Percentiles rank a stretch among this genome's conserved stretches.
phyloP scores from a whole-genome alignment of 2,797 vertebrate genomes.

The Lutjanus campechanus region DNA sequence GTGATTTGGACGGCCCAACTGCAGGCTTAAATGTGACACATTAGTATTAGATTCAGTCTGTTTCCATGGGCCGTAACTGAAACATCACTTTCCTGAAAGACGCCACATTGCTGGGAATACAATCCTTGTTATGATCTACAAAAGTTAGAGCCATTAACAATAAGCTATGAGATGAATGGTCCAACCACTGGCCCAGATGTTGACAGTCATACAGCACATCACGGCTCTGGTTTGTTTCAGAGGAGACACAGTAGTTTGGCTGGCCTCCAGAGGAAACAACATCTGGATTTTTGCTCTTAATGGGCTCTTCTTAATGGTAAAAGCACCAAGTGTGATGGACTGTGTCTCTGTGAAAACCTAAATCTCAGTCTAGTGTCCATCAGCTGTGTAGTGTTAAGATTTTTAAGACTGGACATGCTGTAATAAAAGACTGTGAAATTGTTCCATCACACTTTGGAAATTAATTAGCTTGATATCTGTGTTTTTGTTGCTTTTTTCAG shows the following conservation, averaged over 20 bases:
- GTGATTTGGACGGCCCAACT: constrained; percentile 9
- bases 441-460: not conserved
- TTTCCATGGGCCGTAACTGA: not conserved
- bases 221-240: constrained; percentile 57
- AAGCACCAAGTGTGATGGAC: constrained; percentile 45
- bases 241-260: constrained; percentile 59
- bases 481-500: constrained; percentile 16
- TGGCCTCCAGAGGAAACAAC: constrained; percentile 60
- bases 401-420: not conserved
- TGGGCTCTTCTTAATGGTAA: constrained; percentile 43
- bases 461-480: not conserved
- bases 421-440: not conserved
- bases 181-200: constrained; percentile 32
- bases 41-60: constrained; percentile 15
- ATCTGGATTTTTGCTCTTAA: constrained; percentile 69
- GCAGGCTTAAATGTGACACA: constrained; percentile 8
- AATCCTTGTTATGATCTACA: constrained; percentile 29
- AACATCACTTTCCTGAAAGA: not conserved
- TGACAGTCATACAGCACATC: constrained; percentile 49
- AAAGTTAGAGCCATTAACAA: constrained; percentile 15
- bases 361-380: constrained; percentile 35
- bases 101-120: constrained; percentile 18
- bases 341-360: constrained; percentile 32
- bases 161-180: constrained; percentile 9
- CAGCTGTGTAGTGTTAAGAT: not conserved